Evolutionary conservation across 2,888 invertebrate genomes (phyloP).

Genomic region (Heteropelma amictum): DNA sequence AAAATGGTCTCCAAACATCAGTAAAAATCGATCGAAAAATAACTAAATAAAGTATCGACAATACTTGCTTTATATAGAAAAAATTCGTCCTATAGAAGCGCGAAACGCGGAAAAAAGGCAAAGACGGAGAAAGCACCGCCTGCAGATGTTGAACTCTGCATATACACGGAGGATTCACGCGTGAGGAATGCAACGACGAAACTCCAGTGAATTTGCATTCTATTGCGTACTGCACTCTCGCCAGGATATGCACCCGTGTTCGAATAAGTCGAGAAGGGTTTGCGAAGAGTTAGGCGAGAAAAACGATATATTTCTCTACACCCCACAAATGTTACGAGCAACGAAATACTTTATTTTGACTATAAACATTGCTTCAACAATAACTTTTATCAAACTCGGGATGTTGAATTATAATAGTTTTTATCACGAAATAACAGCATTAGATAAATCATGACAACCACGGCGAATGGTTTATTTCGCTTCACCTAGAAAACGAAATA

Average conservation of each 20-base stretch:
- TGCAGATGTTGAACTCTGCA: constrained; percentile 6
- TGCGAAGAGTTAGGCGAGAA: constrained; percentile 26
- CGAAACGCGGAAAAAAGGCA: not conserved
- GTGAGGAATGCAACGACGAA: constrained; percentile 62
- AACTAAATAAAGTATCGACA: too few species aligned
- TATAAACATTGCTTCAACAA: not conserved
- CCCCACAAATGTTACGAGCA: not conserved
- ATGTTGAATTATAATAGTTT: not conserved
- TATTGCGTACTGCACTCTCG: constrained; percentile 59
- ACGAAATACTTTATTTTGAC: not conserved
- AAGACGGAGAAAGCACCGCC: constrained; percentile 10
- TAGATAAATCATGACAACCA: too few species aligned
- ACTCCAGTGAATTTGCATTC: constrained; percentile 70
- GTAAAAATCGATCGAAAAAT: too few species aligned
- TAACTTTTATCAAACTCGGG: not conserved
- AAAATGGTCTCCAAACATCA: too few species aligned
- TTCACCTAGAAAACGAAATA: too few species aligned
- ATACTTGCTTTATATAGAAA: not conserved
- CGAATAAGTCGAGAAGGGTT: constrained; percentile 3
- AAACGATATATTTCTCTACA: constrained; percentile 49
- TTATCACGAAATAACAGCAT: too few species aligned
- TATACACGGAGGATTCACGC: constrained; percentile 61
- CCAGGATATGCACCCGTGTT: constrained; percentile 40
- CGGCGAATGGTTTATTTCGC: too few species aligned
- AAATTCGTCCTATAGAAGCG: too few species aligned